Conservation (phyloP, 2,888 invertebrate genomes). For the Cantharis nigra region DNA sequence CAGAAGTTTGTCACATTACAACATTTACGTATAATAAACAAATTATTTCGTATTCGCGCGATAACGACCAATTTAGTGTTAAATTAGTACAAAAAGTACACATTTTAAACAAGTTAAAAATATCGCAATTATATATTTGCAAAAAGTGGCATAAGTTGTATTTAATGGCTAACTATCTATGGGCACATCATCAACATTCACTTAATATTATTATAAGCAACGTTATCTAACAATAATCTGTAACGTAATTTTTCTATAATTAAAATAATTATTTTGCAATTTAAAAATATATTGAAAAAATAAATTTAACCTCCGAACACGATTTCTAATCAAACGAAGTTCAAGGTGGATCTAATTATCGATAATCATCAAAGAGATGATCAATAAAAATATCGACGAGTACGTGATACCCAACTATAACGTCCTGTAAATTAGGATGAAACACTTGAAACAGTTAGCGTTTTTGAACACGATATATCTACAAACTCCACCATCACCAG, state of each 20-base stretch:
- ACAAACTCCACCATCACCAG: slow-evolving; percentile 11
- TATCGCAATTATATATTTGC: not conserved
- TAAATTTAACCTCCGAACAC: slow-evolving; percentile 40
- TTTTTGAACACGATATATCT: slow-evolving; percentile 11
- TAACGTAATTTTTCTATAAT: slow-evolving; percentile 37
- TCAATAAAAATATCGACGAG: slow-evolving; percentile 37
- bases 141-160: slow-evolving; percentile 11
- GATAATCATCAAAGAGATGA: slow-evolving; percentile 43
- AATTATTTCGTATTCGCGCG: not conserved
- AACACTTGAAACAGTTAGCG: slow-evolving; percentile 14
- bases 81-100: not conserved
- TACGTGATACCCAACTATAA: slow-evolving; percentile 37
- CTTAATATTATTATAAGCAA: slow-evolving; percentile 13
- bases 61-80: not conserved
- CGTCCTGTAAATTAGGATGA: slow-evolving; percentile 18
- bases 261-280: slow-evolving; percentile 39
- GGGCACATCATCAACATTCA: slow-evolving; percentile 14
- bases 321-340: slow-evolving; percentile 44
- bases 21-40: not conserved
- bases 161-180: slow-evolving; percentile 12
- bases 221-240: slow-evolving; percentile 34
- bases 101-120: not conserved
- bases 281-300: slow-evolving; percentile 34
- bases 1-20: not conserved
- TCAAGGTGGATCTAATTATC: slow-evolving; percentile 45